Evolutionary conservation across 2,888 invertebrate genomes (phyloP), one percentile per base, ranked within the genome.

Genomic region (Cryptus armator): DNA sequence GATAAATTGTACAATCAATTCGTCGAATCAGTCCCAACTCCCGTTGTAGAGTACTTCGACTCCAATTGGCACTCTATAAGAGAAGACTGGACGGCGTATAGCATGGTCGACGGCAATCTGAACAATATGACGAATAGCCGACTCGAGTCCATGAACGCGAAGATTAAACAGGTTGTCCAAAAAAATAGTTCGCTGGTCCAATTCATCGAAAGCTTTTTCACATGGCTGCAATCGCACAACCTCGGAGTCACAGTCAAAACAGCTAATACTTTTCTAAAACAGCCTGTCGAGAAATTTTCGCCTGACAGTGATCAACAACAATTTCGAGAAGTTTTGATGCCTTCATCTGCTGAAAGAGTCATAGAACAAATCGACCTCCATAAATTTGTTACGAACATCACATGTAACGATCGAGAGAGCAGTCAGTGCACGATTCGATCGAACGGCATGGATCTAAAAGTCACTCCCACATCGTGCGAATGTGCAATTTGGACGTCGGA

Each of bases 51-150:
- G 10, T 82, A 78, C 59, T 83, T 78, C 53, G 62, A 62, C 16
- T 66, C 64, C 19, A 85, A 85, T 53, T 85, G 85, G 79, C 74
- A 74, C 46, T 37, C 48, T 2, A 78, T 78, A 48, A 29, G 32
- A 44, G 44, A 53, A n/a, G 77, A 83, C n/a, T 78, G 83, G 78
- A 29, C 53, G 3, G 10, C 12, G 10, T 78, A 44, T 12, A 72
- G 53, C 10, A 78, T 83, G 78, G 29, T 14, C 3, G 24, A 46
- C 3, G 78, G 72, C 24, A 83, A 83, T 64, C 75, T 72, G 12
- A 44, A 16, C 3, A 78, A 72, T 19, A 2, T n/a, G 9, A 83
- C 83, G 1, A 83, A 83, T 56, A 83, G 72, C 37, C 59, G 83
- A 72, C 56, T 78, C 24, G 78, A 83, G 46, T 72, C 78, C 10